phyloP scores from a whole-genome alignment of 1,140 invertebrate species.

The Cyclina sinensis region DNA sequence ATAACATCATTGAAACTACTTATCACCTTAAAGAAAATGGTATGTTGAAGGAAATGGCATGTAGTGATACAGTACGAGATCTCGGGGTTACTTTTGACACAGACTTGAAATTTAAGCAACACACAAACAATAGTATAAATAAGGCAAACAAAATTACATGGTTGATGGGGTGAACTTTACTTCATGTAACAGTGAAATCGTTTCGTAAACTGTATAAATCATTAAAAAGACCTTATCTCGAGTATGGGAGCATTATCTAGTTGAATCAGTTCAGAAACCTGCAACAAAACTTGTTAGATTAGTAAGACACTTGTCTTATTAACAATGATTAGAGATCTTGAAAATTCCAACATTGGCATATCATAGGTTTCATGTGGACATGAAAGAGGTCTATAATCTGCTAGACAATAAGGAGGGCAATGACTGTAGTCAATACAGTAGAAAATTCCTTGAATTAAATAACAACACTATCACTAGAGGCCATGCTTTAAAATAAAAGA shows the following conservation, averaged over 20 bases:
- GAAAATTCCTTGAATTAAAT: too few relatives aligned
- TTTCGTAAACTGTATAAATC: not conserved
- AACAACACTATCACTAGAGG: too few relatives aligned
- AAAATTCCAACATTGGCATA: not conserved
- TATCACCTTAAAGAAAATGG: not conserved
- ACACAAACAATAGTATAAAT: not conserved
- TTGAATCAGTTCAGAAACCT: not conserved
- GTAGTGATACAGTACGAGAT: not conserved
- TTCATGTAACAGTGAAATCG: not conserved
- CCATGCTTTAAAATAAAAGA: too few relatives aligned
- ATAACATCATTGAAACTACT: not conserved
- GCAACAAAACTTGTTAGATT: not conserved
- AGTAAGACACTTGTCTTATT: not conserved
- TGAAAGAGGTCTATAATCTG: not conserved
- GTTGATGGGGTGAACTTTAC: not conserved
- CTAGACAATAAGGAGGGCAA: not conserved
- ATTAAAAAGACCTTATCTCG: not conserved
- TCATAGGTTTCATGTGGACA: not conserved
- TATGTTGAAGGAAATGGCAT: not conserved
- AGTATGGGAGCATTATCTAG: constrained; percentile 83
- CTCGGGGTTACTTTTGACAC: constrained; percentile 12
- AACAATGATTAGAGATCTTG: too few relatives aligned
- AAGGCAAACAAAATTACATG: constrained; percentile 14
- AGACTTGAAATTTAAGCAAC: constrained; percentile 10
- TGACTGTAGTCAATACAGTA: too few relatives aligned